Percentiles rank a stretch among this genome's conserved stretches.
Conservation (phyloP, 2,113 vertebrate genomes). For the Nestor notabilis region DNA sequence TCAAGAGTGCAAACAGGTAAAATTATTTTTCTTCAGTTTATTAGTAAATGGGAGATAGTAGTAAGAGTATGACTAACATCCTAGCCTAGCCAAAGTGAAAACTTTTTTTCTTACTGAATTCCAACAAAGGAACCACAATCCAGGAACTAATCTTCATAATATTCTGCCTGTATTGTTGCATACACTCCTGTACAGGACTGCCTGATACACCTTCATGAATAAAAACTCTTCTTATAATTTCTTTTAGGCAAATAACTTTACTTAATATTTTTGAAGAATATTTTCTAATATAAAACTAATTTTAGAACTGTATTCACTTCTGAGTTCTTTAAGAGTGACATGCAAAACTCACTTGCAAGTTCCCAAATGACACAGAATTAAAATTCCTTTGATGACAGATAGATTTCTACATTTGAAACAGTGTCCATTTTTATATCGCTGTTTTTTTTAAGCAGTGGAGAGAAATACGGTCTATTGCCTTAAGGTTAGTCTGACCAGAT, state of each 20-base stretch:
- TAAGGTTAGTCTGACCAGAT: background rate
- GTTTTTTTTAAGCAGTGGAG: background rate
- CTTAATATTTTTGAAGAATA: background rate
- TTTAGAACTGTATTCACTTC: background rate
- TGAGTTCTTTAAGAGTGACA: background rate
- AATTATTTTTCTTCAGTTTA: background rate
- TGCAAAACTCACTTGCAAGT: accelerated
- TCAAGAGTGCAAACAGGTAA: background rate
- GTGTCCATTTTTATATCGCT: background rate
- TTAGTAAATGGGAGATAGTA: background rate
- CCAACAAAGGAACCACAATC: background rate
- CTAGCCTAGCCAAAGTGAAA: background rate
- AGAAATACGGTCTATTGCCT: background rate
- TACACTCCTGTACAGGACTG: background rate
- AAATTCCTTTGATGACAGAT: background rate
- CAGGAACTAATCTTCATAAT: background rate
- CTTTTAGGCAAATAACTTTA: background rate
- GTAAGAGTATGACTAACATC: background rate
- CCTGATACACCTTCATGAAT: background rate
- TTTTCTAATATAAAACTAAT: background rate
- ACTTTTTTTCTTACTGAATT: background rate
- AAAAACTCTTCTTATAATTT: background rate
- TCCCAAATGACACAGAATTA: background rate
- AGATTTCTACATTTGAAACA: background rate
- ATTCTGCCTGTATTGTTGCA: background rate